These are phyloP conservation scores for Magallana nippona DNA, from an alignment of 2,888 invertebrate species.

Conservation along the genomic window DNA sequence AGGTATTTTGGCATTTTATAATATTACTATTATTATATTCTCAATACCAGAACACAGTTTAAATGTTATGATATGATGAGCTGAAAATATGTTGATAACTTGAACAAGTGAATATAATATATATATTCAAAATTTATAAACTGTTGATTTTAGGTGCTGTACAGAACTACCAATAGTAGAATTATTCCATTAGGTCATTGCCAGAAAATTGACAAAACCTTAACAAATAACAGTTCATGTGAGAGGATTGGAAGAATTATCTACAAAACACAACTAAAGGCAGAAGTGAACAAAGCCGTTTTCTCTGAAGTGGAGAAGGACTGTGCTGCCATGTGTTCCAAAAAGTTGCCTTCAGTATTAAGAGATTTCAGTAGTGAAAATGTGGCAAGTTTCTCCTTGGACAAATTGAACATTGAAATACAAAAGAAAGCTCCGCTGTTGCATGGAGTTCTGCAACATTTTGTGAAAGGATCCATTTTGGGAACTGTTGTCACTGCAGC, in stretches of 20 bases:
- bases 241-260: neutral
- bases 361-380: slow-evolving; percentile 7
- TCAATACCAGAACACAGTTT: no score
- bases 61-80: no score
- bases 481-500: slow-evolving; percentile 17
- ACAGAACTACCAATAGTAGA: slow-evolving; percentile 8
- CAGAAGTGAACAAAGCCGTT: slow-evolving; percentile 1
- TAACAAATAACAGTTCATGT: slow-evolving; percentile 2
- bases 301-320: slow-evolving; percentile 7
- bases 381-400: slow-evolving; percentile 3
- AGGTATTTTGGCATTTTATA: neutral
- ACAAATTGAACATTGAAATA: neutral
- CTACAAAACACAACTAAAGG: neutral
- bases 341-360: slow-evolving; percentile 2
- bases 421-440: neutral
- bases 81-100: no score
- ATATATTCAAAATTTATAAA: neutral
- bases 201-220: neutral
- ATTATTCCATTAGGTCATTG: neutral
- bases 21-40: neutral
- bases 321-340: slow-evolving; percentile 8
- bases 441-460: neutral
- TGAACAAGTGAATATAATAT: no score
- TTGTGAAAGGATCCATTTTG: slow-evolving; percentile 1
- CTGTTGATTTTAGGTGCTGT: slow-evolving; percentile 2